Evolutionary conservation across 2,888 invertebrate species (phyloP).

Genomic region (Masnerella sp.): DNA sequence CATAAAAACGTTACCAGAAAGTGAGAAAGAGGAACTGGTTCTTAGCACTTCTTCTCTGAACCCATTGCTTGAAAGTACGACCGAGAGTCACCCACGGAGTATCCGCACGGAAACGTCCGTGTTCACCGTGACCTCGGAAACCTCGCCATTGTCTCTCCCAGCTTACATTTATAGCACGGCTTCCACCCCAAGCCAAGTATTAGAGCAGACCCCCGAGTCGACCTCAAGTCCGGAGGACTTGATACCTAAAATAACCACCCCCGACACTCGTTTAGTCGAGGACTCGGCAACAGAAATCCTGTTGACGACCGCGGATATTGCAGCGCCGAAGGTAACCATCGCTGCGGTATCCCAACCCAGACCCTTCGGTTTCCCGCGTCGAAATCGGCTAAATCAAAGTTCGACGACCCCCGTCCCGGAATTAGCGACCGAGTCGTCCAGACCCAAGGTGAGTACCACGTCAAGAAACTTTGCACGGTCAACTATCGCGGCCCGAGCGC

Average conservation of each 20-base stretch:
- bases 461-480: slow-evolving; percentile 74
- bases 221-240: slow-evolving; percentile 16
- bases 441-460: slow-evolving; percentile 74
- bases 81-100: slow-evolving; percentile 32
- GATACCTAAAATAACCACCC: slow-evolving; percentile 45
- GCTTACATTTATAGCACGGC: slow-evolving; percentile 61
- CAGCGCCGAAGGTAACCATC: slow-evolving; percentile 63
- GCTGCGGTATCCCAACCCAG: slow-evolving; percentile 79
- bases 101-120: slow-evolving; percentile 44
- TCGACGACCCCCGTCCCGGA: slow-evolving; percentile 64
- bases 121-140: slow-evolving; percentile 44
- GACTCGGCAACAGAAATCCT: slow-evolving; percentile 72
- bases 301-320: slow-evolving; percentile 66
- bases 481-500: slow-evolving; percentile 67
- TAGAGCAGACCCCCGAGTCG: slow-evolving; percentile 26
- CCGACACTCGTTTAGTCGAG: slow-evolving; percentile 67
- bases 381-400: slow-evolving; percentile 75
- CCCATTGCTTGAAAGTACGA: slow-evolving; percentile 38
- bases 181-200: slow-evolving; percentile 33
- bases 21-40: slow-evolving; percentile 41
- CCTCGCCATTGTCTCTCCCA: slow-evolving; percentile 58
- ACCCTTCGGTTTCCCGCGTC: slow-evolving; percentile 79
- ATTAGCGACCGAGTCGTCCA: slow-evolving; percentile 67
- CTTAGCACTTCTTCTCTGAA: slow-evolving; percentile 39
- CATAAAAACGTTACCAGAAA: slow-evolving; percentile 43